Evolutionary conservation across 2,113 vertebrate species (phyloP).

Genomic region (Protobothrops flavoviridis): DNA sequence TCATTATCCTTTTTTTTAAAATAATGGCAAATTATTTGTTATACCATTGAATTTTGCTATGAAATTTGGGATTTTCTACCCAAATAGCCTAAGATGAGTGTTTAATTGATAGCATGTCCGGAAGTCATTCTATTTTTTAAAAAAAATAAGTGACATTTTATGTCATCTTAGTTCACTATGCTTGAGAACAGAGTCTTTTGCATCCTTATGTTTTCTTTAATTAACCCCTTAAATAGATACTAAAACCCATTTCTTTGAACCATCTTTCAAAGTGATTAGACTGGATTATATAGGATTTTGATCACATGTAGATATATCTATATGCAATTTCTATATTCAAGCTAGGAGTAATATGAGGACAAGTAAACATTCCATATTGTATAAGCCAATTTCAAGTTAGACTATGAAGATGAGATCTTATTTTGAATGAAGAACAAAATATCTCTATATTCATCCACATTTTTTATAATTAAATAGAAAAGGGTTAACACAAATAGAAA

Average conservation of each 20-base stretch:
- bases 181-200: conserved; percentile 45
- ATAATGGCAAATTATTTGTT: conserved; percentile 62
- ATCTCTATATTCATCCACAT: background rate
- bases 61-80: conserved; percentile 56
- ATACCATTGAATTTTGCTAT: conserved; percentile 61
- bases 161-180: conserved; percentile 53
- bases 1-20: conserved; percentile 50
- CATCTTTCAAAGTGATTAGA: conserved; percentile 36
- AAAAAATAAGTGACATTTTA: background rate
- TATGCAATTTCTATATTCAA: background rate
- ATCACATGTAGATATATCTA: background rate
- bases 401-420: background rate
- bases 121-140: conserved; percentile 27
- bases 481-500: background rate
- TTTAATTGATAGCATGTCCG: conserved; percentile 49
- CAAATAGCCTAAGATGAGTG: conserved; percentile 42
- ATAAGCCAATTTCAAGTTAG: conserved; percentile 1
- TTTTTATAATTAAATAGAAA: background rate
- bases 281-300: conserved; percentile 36
- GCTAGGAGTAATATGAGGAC: background rate
- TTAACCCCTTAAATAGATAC: conserved; percentile 42
- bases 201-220: conserved; percentile 33
- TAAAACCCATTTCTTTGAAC: conserved; percentile 22
- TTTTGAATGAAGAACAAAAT: background rate
- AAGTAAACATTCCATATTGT: conserved; percentile 14